phyloP scores from a whole-genome alignment of 2,797 vertebrate genomes.

The Astyanax mexicanus region DNA sequence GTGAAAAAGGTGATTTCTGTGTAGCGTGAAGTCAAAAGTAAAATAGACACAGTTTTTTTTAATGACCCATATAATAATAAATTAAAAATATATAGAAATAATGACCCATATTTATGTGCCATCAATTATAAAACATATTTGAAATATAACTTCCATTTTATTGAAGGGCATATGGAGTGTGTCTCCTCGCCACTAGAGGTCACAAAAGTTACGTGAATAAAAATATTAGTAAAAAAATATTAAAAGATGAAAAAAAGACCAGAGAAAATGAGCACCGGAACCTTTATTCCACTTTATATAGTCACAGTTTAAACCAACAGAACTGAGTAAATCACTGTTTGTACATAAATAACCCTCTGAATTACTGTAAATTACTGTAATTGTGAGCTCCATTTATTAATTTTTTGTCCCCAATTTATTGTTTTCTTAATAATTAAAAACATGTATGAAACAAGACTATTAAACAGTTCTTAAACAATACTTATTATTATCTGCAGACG shows the following conservation, averaged over 20 bases:
- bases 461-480: background rate
- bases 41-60: too few species aligned
- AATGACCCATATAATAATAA: too few species aligned
- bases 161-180: background rate
- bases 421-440: too few species aligned
- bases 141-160: background rate
- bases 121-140: too few species aligned
- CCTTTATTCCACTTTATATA: too few species aligned
- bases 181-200: background rate
- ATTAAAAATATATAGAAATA: too few species aligned
- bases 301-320: background rate
- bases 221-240: too few species aligned
- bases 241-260: background rate
- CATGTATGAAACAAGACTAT: background rate
- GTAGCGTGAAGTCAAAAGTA: too few species aligned
- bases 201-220: background rate
- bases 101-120: too few species aligned
- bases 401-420: too few species aligned
- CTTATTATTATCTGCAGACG: conserved; percentile 62
- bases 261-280: background rate
- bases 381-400: too few species aligned
- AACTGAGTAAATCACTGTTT: background rate
- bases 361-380: background rate
- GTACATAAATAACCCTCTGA: background rate
- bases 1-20: too few species aligned